Conservation (phyloP, 2,113 vertebrate species). For the Brachyhypopomus gauderio region DNA sequence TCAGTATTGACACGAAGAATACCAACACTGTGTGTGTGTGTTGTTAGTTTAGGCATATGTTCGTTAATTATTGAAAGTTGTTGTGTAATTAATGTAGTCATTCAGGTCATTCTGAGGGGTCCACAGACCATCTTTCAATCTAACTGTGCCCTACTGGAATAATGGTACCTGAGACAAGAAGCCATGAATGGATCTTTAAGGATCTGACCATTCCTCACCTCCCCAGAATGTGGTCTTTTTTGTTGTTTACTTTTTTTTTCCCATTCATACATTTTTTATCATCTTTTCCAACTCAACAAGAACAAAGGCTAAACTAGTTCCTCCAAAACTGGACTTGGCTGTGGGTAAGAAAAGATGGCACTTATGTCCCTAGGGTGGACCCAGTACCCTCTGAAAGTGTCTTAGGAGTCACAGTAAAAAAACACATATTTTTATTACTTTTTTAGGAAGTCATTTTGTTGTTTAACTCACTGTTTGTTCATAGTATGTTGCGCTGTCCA, state of each 20-base stretch:
- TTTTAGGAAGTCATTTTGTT: not conserved
- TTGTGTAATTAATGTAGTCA: no score
- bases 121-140: no score
- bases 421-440: not conserved
- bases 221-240: not conserved
- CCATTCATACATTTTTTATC: not conserved
- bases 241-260: not conserved
- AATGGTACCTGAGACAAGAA: not conserved
- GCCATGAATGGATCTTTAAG: not conserved
- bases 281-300: not conserved
- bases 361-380: not conserved
- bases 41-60: no score
- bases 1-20: no score
- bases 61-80: no score
- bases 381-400: not conserved
- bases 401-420: not conserved
- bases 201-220: not conserved
- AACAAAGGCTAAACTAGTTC: not conserved
- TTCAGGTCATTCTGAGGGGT: no score
- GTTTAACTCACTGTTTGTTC: conserved; percentile 20
- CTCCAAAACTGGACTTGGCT: not conserved
- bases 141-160: not conserved
- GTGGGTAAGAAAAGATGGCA: not conserved
- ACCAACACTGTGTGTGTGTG: no score
- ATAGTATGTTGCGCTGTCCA: conserved; percentile 39